These are phyloP conservation scores for Myiopsitta monachus DNA, from an alignment of 2,113 vertebrate species.

Conservation along the genomic window DNA sequence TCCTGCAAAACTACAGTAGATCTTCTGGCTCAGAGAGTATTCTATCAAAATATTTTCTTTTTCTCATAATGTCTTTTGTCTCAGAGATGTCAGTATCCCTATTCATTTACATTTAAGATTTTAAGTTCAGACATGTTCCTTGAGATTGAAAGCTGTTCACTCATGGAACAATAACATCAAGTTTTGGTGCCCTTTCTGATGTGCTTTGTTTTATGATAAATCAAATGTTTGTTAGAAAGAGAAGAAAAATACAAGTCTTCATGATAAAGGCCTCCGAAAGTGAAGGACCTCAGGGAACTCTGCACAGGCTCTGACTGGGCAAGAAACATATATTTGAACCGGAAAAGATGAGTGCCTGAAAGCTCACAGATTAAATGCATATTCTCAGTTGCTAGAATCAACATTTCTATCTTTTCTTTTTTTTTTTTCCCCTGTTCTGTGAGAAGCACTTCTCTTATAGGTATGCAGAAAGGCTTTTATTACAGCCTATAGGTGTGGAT, in stretches of 20 bases:
- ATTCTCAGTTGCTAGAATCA: conserved; percentile 21
- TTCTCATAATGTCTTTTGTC: background rate
- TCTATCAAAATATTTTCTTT: background rate
- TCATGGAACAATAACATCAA: background rate
- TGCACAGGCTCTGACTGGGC: background rate
- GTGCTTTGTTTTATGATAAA: background rate
- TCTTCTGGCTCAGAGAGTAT: background rate
- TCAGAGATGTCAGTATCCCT: background rate
- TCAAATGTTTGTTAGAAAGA: background rate
- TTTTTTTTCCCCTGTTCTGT: background rate
- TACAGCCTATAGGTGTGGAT: background rate
- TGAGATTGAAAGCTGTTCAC: background rate
- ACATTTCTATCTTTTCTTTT: conserved; percentile 8
- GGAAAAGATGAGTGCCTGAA: background rate
- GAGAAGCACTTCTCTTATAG: conserved; percentile 14
- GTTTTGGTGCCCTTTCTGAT: background rate
- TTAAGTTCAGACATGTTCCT: background rate
- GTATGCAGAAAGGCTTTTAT: conserved; percentile 18
- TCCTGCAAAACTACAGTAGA: background rate
- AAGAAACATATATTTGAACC: background rate
- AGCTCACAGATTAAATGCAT: conserved; percentile 16
- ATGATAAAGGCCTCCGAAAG: background rate
- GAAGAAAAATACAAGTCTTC: background rate
- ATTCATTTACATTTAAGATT: background rate
- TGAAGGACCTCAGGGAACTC: background rate